Evolutionary conservation across 2,797 vertebrate species (phyloP), one percentile per base, ranked within the genome.

Genomic region (Scolopax rusticola): DNA sequence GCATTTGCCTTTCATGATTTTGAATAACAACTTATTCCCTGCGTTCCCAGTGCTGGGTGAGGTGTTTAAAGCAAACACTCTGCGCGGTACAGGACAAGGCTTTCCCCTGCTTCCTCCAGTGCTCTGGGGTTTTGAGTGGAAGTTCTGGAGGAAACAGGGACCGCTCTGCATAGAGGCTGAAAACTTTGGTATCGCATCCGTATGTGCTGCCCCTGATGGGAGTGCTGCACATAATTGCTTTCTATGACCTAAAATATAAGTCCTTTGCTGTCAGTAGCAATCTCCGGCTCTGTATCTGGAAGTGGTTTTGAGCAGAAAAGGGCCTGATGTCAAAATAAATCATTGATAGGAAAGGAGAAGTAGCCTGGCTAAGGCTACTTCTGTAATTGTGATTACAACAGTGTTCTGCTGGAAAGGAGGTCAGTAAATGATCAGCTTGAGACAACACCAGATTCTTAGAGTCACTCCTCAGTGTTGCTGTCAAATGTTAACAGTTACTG

Each of bases 241-340:
- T 54, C 51, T 95, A 92, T 92, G 89, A 90, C 89, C 82, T 93
- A 57, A 87, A 88, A 91, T 85, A 9, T 0, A 88, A 90, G 87
- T 61, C 84, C n/a, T 87, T 67, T 73, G 67, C 96, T 97, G 91
- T 82, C 77, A 53, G 73, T 47, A 77, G 67, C 95, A 82, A 93
- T 95, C 87, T 67, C 63, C 27, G 9, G 64, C 64, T 76, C 83
- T 91, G 54, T 57, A 48, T 93, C 50, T 81, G 65, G 68, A 97
- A 96, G 84, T 74, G 79, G 12, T 89, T 92, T 94, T 80, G 93
- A 96, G 93, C 53, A 93, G 77, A 96, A 94, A 93, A 97, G 77
- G 68, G 63, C 53, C 63, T 92, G 60, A 94, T 95, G 94, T 95
- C 75, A 78, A 94, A 86, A 96, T 90, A 86, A 95, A 93, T 96